A percentile compares a stretch with the other conserved stretches of the same genome.
Evolutionary conservation across 1,140 invertebrate genomes (phyloP).

Genomic region (Pogonus chalceus): DNA sequence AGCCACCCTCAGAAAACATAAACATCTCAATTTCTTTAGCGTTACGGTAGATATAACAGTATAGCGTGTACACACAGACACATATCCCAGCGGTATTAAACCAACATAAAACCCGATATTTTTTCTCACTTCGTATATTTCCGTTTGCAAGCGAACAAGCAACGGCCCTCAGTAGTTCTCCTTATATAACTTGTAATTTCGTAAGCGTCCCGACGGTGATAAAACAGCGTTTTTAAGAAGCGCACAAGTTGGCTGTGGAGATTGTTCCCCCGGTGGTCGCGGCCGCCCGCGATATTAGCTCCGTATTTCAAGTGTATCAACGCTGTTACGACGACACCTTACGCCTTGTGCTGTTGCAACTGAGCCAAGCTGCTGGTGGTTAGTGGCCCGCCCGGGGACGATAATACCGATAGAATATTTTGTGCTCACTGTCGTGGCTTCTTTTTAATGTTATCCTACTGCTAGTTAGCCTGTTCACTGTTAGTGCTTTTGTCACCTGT

Average conservation of each 20-base stretch:
- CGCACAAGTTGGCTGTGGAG: neutral
- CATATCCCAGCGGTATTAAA: too few relatives aligned
- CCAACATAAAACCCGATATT: too few relatives aligned
- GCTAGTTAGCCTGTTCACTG: neutral
- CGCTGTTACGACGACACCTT: slow-evolving; percentile 11
- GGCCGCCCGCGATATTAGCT: slow-evolving; percentile 17
- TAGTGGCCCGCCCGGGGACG: slow-evolving; percentile 16
- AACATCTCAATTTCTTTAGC: too few relatives aligned
- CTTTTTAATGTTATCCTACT: slow-evolving; percentile 10
- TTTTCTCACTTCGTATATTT: too few relatives aligned
- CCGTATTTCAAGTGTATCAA: slow-evolving; percentile 22
- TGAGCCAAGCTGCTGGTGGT: slow-evolving; percentile 15
- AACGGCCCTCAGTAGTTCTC: neutral
- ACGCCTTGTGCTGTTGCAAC: too few relatives aligned
- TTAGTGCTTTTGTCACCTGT: neutral
- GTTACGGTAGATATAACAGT: too few relatives aligned
- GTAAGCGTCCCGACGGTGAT: neutral
- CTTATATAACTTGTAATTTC: slow-evolving; percentile 6
- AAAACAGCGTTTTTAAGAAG: neutral
- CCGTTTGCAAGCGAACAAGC: too few relatives aligned
- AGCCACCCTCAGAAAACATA: too few relatives aligned
- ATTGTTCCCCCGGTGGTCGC: slow-evolving; percentile 14
- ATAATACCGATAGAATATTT: slow-evolving; percentile 23
- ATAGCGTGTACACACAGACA: too few relatives aligned
- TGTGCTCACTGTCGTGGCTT: slow-evolving; percentile 11